Percentiles rank a stretch among this genome's conserved stretches.
These are phyloP conservation scores for Lagopus muta DNA, from an alignment of 2,113 vertebrate genomes.

Conservation along the genomic window DNA sequence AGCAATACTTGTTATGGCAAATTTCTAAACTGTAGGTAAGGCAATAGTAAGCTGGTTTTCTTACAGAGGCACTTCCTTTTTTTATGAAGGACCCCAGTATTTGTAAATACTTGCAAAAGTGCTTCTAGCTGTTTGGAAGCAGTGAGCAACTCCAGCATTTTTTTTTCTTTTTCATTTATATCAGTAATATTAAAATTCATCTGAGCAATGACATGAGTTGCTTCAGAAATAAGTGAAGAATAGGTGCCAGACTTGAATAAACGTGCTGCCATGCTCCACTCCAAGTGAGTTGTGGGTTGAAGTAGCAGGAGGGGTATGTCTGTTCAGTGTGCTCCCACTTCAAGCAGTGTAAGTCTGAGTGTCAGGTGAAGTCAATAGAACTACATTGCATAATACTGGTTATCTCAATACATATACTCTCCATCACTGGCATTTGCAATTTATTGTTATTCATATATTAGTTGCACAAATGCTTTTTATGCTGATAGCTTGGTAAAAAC, in stretches of 20 bases:
- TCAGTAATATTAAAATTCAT: background rate
- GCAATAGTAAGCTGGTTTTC: background rate
- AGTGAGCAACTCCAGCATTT: background rate
- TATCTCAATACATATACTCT: background rate
- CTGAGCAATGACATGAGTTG: background rate
- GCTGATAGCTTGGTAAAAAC: background rate
- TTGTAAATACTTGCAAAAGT: accelerated
- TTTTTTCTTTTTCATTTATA: background rate
- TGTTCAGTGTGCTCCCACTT: background rate
- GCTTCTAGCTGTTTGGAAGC: background rate
- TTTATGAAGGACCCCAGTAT: background rate
- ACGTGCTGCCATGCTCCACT: background rate
- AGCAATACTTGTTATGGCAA: background rate
- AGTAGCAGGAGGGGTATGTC: background rate
- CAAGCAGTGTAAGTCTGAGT: background rate
- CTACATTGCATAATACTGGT: background rate
- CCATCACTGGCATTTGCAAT: background rate
- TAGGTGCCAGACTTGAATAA: background rate
- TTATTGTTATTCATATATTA: background rate
- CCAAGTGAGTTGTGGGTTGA: background rate
- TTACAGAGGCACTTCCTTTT: background rate
- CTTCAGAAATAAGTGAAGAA: background rate
- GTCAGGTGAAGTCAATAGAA: background rate
- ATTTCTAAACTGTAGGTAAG: background rate
- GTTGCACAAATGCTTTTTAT: background rate